These are phyloP conservation scores for Ips nitidus DNA, from an alignment of 1,140 invertebrate species.

Conservation along the genomic window DNA sequence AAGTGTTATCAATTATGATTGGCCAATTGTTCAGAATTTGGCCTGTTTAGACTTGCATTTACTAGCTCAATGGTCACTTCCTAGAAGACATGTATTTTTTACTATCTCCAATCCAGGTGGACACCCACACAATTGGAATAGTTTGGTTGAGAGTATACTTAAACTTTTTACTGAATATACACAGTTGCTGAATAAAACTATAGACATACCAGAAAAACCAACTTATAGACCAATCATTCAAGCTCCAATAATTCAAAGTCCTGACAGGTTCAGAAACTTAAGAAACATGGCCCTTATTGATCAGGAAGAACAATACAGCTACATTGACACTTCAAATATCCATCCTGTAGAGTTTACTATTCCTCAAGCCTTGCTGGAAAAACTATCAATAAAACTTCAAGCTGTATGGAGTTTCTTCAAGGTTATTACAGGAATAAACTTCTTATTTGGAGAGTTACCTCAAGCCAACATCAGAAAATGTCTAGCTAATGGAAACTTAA, in stretches of 20 bases:
- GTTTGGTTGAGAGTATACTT: constrained; percentile 62
- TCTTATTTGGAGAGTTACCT: constrained; percentile 69
- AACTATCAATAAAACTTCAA: constrained; percentile 31
- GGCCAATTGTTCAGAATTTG: constrained; percentile 68
- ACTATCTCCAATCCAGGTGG: constrained; percentile 73
- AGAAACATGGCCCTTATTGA: constrained; percentile 41
- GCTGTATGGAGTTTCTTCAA: constrained; percentile 41
- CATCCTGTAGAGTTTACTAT: constrained; percentile 15
- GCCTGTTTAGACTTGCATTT: constrained; percentile 69
- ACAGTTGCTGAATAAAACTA: constrained; percentile 59
- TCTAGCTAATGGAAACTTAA: constrained; percentile 64
- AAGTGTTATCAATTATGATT: constrained; percentile 58
- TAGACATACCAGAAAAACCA: constrained; percentile 49
- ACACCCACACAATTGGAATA: constrained; percentile 79
- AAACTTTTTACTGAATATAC: constrained; percentile 63
- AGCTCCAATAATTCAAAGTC: constrained; percentile 26
- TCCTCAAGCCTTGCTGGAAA: constrained; percentile 17
- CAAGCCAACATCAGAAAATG: constrained; percentile 66
- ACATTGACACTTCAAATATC: constrained; percentile 31
- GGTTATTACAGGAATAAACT: constrained; percentile 65
- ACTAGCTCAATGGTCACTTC: constrained; percentile 59
- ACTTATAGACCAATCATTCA: constrained; percentile 11
- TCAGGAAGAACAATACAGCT: constrained; percentile 17
- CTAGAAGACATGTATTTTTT: constrained; percentile 64
- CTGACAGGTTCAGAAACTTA: constrained; percentile 40